Base-by-base conservation (phyloP, 2,888 invertebrate genomes). In the Macrostomum cliftonense region DNA sequence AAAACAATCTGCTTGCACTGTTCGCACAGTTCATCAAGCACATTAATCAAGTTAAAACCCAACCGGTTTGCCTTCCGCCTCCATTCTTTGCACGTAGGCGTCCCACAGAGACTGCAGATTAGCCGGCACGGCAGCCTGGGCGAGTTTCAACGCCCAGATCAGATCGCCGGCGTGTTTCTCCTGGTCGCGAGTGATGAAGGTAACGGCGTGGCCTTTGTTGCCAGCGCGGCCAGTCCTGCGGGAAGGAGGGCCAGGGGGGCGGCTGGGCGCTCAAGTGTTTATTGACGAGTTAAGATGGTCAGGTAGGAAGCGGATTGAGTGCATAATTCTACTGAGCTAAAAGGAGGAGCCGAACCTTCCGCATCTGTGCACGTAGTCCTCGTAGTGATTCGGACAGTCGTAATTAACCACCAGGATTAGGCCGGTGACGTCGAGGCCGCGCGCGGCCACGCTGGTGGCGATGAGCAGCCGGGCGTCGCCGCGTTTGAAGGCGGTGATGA, bases 311-410 rank as follows among this genome's bases (percentile, higher is more conserved):
- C n/a, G n/a, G n/a, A n/a, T n/a, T n/a, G n/a, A n/a, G n/a, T n/a
- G n/a, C n/a, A n/a, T n/a, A n/a, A n/a, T n/a, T n/a, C n/a, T n/a
- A n/a, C n/a, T n/a, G n/a, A n/a, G n/a, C n/a, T n/a, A n/a, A n/a
- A n/a, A n/a, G n/a, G n/a, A n/a, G n/a, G n/a, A 61, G 55, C 13
- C 40, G n/a, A 4, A 28, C 28, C 28, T 28, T 75, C 76, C 91
- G 71, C 89, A 93, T 64, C 95, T 79, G 70, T 99, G 97, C 17
- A 99, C 95, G 69, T 99, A 99, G 71, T 99, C 97, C 71, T 99
- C 97, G 64, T 97, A 97, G 71, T 99, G 97, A 72, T 97, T 97
- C 0, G 97, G 95, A 62, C 91, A 93, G 72, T 99, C 95, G 70
- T 91, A 97, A 73, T 99, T 99, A 13, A 99, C 82, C 1, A 99